Percentiles rank a stretch among this genome's conserved stretches.
phyloP scores from a whole-genome alignment of 1,140 invertebrate genomes.

The Pseudomyrmex flavicornis region DNA sequence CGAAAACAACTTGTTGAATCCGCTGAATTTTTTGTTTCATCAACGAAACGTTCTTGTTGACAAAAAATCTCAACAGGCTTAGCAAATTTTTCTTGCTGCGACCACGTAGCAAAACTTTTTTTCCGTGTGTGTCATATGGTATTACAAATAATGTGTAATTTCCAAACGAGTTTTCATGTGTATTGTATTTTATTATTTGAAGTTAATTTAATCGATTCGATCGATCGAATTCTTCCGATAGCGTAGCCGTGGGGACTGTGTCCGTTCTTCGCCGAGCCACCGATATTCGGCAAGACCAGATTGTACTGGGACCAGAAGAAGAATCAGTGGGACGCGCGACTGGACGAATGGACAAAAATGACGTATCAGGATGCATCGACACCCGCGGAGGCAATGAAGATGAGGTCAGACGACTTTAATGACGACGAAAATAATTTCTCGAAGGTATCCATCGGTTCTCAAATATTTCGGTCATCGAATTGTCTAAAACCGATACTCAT shows the following conservation, averaged over 20 bases:
- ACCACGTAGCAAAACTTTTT: too few species aligned
- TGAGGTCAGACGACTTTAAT: background rate
- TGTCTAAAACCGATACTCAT: background rate
- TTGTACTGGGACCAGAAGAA: constrained; percentile 70
- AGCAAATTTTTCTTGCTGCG: too few species aligned
- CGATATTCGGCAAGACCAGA: constrained; percentile 65
- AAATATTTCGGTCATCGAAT: constrained; percentile 1
- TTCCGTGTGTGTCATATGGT: too few species aligned
- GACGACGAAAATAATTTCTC: constrained; percentile 37
- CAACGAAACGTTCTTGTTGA: too few species aligned
- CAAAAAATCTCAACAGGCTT: too few species aligned
- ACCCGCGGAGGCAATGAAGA: background rate
- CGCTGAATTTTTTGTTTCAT: too few species aligned
- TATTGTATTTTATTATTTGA: too few species aligned
- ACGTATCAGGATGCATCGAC: background rate
- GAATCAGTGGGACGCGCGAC: constrained; percentile 61
- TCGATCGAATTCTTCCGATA: constrained; percentile 11
- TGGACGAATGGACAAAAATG: constrained; percentile 61
- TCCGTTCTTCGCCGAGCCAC: constrained; percentile 37
- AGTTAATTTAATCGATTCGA: background rate
- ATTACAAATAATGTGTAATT: too few species aligned
- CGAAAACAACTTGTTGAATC: too few species aligned
- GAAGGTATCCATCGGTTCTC: background rate
- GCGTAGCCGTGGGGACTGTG: constrained; percentile 58
- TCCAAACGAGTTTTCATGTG: too few species aligned